Evolutionary conservation across 2,113 vertebrate species (phyloP), one percentile per base, ranked within the genome.

Genomic region (Myodes glareolus): DNA sequence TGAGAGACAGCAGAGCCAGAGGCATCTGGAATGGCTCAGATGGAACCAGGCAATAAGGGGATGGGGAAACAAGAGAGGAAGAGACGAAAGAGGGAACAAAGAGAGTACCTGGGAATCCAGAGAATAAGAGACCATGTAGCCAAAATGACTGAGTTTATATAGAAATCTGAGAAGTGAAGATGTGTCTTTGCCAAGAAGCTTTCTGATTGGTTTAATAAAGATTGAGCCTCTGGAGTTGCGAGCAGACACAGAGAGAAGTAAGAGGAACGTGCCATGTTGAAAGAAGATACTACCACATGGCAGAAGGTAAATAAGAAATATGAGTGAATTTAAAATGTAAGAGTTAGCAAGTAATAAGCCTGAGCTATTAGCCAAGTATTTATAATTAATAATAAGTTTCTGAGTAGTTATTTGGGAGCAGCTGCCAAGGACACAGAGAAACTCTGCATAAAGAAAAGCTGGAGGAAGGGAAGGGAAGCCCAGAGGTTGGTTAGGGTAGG

Each of bases 161-260:
- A 42, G 21, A 10, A 75, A 75, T 73, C 7, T 23, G 70, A 73
- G 8, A 73, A 21, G n/a, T 39, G 70, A 72, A 39, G 36, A n/a
- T 72, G 36, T 21, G 17, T 73, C 3, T 39, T 73, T 73, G 70
- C 19, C 70, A 39, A 73, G n/a, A 19, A 1, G 19, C 70, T n/a
- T 73, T 39, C n/a, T 73, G 70, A 10, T 73, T 39, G 70, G 36
- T 39, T 72, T 72, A 72, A n/a, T 39, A n/a, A 72, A 73, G 70
- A 21, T 1, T 0, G 7, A 73, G 8, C 3, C 70, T 23, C n/a
- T 19, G 17, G 36, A 73, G n/a, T 39, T 21, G 17, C 13, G 2
- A 33, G 31, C 33, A 70, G 36, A 70, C 5, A 3, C 36, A 73
- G 19, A 73, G 19, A 39, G n/a, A 73, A n/a, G 36, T 8, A 72